phyloP scores from a whole-genome alignment of 2,888 invertebrate genomes.

The Oxycera nigricornis region DNA sequence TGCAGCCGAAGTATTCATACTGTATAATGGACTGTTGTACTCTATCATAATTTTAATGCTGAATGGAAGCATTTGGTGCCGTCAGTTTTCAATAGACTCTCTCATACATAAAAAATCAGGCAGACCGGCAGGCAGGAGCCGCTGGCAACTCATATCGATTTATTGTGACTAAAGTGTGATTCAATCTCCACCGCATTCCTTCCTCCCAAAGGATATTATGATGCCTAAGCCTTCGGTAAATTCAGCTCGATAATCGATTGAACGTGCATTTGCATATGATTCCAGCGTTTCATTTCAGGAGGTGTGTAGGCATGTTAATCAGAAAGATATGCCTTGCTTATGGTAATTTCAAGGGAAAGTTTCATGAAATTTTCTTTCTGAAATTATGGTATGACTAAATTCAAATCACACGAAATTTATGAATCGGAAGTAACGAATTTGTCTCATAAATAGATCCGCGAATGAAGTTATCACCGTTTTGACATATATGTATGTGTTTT shows the following conservation, averaged over 20 bases:
- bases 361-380: too few relatives aligned
- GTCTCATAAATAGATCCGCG: too few relatives aligned
- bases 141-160: not conserved
- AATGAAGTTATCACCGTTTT: too few relatives aligned
- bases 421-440: too few relatives aligned
- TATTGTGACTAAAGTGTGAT: not conserved
- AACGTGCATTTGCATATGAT: too few relatives aligned
- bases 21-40: not conserved
- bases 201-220: not conserved
- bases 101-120: not conserved
- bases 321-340: too few relatives aligned
- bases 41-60: not conserved
- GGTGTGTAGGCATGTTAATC: too few relatives aligned
- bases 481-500: too few relatives aligned
- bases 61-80: not conserved
- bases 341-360: too few relatives aligned
- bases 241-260: conserved; percentile 15
- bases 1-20: not conserved
- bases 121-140: not conserved
- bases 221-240: conserved; percentile 6
- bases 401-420: too few relatives aligned
- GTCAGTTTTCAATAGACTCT: not conserved
- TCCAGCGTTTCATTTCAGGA: too few relatives aligned
- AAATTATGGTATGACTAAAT: too few relatives aligned
- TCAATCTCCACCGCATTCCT: not conserved